Evolutionary conservation across 2,888 invertebrate species (phyloP), one percentile per base, ranked within the genome.

Genomic region (Monopis laevigella): DNA sequence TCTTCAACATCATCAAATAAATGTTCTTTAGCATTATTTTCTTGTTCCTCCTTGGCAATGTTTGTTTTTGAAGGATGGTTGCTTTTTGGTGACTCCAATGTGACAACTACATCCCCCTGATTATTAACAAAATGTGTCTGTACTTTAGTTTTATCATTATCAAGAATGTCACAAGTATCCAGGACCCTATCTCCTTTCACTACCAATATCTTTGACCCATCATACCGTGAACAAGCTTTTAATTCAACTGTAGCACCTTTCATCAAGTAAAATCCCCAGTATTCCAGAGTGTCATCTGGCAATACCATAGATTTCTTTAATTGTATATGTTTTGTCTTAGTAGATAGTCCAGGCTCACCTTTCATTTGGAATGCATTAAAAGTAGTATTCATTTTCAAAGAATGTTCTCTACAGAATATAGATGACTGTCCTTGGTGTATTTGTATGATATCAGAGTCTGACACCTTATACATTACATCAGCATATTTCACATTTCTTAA

Each of bases 211-310:
- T 90, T 86, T 0, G 92, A 88, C 11, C 93, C 93, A 51, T 88
- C 85, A 59, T 85, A 89, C 58, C 89, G 84, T 8, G 93, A 92
- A 60, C 93, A 93, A 32, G 90, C 88, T 56, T 90, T 89, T 16
- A 93, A 70, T 48, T 86, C 84, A 2, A 93, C 92, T 8, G 84
- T 84, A 1, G 93, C 91, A 16, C 92, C 92, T 65, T 87, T 86
- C 38, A 91, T 74, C 35, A 93, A 74, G 70, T 89, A 93, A 69
- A 93, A 93, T 2, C 93, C 92, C 92, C 92, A 93, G 64, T 93
- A 93, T 63, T 93, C 93, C 24, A 93, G 68, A 7, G 92, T 92
- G 54, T 93, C 93, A 62, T 93, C 93, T 0, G 91, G 92, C 46
- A 93, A 67, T 2, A 82, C 84, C 89, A 93, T 91, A 4, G 90